phyloP scores from a whole-genome alignment of 2,113 vertebrate genomes.

The Empidonax alnorum region DNA sequence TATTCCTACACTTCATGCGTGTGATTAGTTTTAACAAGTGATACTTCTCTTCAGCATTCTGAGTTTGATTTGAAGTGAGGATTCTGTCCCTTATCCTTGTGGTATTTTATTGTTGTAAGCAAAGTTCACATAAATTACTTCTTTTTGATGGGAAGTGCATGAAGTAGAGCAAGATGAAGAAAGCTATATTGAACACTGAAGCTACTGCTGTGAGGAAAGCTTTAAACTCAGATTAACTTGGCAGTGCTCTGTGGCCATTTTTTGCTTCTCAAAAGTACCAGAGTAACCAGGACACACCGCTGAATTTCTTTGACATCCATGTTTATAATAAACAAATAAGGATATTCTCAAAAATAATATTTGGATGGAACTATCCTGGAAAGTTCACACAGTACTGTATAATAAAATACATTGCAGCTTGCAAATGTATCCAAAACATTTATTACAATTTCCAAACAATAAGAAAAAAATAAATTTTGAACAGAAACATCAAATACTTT shows the following conservation, averaged over 20 bases:
- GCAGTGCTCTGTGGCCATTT: not conserved
- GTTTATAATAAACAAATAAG: not conserved
- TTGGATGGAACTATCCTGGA: not conserved
- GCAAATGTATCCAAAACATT: not conserved
- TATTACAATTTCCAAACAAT: not conserved
- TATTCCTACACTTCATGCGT: not conserved
- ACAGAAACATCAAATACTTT: not conserved
- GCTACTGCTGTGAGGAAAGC: not conserved
- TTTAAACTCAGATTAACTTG: not conserved
- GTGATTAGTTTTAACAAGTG: not conserved
- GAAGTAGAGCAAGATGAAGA: not conserved
- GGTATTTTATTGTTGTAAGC: not conserved
- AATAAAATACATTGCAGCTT: not conserved
- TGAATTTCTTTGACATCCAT: not conserved
- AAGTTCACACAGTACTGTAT: not conserved
- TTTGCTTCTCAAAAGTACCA: not conserved
- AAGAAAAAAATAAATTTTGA: not conserved
- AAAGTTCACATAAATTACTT: not conserved
- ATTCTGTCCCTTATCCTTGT: not conserved
- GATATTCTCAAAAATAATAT: not conserved
- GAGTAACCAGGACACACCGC: not conserved
- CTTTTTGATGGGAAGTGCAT: rapidly evolving
- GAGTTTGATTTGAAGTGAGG: not conserved
- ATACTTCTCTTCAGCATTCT: not conserved
- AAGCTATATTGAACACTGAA: not conserved